These are phyloP conservation scores for Hestina assimilis DNA, from an alignment of 1,140 invertebrate species.

Conservation along the genomic window DNA sequence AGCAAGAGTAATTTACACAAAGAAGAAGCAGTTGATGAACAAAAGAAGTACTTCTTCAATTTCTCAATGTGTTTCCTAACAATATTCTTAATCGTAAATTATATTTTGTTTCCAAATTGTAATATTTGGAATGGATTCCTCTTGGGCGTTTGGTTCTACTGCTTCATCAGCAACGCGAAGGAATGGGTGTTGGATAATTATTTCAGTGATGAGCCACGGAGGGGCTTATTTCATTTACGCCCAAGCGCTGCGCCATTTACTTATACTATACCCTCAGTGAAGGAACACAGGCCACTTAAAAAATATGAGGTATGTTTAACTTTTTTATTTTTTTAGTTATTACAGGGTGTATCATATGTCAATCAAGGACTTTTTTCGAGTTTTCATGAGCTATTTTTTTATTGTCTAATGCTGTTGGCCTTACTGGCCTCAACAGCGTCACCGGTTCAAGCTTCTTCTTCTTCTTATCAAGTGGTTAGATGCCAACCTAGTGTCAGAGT, in stretches of 20 bases:
- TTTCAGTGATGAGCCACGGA: constrained; percentile 54
- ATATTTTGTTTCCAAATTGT: constrained; percentile 59
- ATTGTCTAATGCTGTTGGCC: too few relatives aligned
- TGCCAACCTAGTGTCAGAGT: too few relatives aligned
- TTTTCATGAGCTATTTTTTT: too few relatives aligned
- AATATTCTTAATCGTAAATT: constrained; percentile 55
- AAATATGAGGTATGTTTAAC: constrained; percentile 76
- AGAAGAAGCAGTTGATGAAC: constrained; percentile 25
- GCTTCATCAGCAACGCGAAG: constrained; percentile 55
- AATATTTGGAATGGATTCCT: constrained; percentile 71
- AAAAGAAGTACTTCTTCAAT: constrained; percentile 53
- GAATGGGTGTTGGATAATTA: constrained; percentile 63
- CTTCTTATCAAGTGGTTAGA: too few relatives aligned
- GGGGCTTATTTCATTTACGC: constrained; percentile 42
- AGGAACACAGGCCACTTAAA: constrained; percentile 70
- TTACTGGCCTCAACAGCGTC: too few relatives aligned
- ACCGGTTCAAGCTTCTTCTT: too few relatives aligned
- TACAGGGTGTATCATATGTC: too few relatives aligned
- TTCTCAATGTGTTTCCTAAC: constrained; percentile 66
- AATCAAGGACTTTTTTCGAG: too few relatives aligned
- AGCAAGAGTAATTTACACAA: constrained; percentile 49
- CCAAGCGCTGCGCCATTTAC: constrained; percentile 39
- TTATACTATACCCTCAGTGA: constrained; percentile 67
- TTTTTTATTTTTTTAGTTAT: not conserved
- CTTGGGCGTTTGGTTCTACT: constrained; percentile 68